Conservation (phyloP, 1,140 invertebrate genomes). For the Polypedilum vanderplanki region DNA sequence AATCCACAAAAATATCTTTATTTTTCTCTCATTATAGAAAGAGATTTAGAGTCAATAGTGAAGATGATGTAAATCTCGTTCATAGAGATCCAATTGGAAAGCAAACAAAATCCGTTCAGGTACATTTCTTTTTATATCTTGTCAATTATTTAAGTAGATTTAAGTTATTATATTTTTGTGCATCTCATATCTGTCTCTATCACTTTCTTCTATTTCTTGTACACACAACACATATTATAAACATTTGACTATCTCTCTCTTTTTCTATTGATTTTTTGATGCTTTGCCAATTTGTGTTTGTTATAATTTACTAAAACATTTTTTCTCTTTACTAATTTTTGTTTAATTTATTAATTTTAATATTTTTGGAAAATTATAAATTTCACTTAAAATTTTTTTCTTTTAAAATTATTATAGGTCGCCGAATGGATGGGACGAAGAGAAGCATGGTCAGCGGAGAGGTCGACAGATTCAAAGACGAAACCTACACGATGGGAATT, state of each 20-base stretch:
- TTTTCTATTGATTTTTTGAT: neutral
- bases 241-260: neutral
- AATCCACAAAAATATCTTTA: conserved; percentile 35
- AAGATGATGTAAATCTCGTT: conserved; percentile 61
- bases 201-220: neutral
- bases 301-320: neutral
- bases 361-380: neutral
- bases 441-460: conserved; percentile 71
- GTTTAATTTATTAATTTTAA: neutral
- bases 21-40: conserved; percentile 52
- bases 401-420: conserved; percentile 36
- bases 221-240: no score
- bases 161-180: neutral
- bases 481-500: conserved; percentile 65
- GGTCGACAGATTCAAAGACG: conserved; percentile 52
- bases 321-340: conserved; percentile 10
- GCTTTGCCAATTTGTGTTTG: neutral
- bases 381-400: neutral
- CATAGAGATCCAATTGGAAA: conserved; percentile 55
- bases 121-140: conserved; percentile 34
- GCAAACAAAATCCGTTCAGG: conserved; percentile 63
- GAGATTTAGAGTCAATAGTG: conserved; percentile 65
- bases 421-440: conserved; percentile 61
- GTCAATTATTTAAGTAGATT: neutral
- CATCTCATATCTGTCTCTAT: neutral